Evolutionary conservation across 2,113 vertebrate species (phyloP), one percentile per base, ranked within the genome.

Genomic region (Talpa occidentalis): DNA sequence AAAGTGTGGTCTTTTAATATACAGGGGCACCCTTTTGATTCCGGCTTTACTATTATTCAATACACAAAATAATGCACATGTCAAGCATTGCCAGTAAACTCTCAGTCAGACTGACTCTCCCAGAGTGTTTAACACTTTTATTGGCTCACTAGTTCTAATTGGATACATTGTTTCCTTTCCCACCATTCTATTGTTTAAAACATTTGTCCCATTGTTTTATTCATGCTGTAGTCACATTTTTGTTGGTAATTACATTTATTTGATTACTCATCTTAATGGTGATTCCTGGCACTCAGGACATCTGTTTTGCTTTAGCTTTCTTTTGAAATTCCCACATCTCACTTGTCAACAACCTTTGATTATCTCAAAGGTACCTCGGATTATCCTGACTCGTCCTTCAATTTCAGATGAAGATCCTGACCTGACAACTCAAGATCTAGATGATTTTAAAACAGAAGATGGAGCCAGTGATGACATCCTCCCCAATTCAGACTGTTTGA

Each of bases 381-480:
- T 99, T 96, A 98, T 99, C 97, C 98, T 99, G 95, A 99, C 98
- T 3, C 98, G 98, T 94, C 99, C 99, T 70, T 99, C 98, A 2
- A 99, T 98, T 97, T 99, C 98, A 1, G 98, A 99, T 92, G 99
- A 99, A 87, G 98, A 99, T 26, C 96, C 96, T 0, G 98, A 99
- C 90, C 98, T 98, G 80, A 87, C 98, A 94, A 98, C 98, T 59
- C 98, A 97, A 73, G 98, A 97, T 15, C 96, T 96, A 0, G 95
- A 98, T 32, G 98, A 98, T 84, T 97, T 97, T 44, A 96, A 88
- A 12, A 95, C 83, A 0, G 98, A 98, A 52, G 98, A 98, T 10
- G 86, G 79, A 7, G 97, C 96, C 59, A 86, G 93, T 11, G 2
- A 73, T 62, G 98, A 97, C 44, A 77, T 77, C n/a, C 95, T 40